Conservation (phyloP, 1,140 invertebrate species). For the Agrilus planipennis region DNA sequence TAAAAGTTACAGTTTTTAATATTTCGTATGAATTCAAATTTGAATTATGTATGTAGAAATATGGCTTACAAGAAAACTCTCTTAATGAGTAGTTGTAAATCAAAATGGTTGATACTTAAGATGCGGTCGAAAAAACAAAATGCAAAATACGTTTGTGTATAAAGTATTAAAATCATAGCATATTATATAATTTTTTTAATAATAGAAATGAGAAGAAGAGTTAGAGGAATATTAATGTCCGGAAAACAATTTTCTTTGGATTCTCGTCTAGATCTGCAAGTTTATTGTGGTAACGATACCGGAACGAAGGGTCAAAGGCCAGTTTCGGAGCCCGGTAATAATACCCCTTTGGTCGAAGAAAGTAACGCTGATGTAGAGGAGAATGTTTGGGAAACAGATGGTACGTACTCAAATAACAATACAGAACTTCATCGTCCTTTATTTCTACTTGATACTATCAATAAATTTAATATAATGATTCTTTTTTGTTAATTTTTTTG, state of each 20-base stretch:
- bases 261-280: constrained; percentile 82
- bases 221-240: constrained; percentile 75
- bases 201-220: constrained; percentile 64
- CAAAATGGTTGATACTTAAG: too few species aligned
- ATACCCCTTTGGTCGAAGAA: constrained; percentile 46
- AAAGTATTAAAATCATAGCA: too few species aligned
- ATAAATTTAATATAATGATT: neutral
- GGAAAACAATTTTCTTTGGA: constrained; percentile 85
- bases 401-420: neutral
- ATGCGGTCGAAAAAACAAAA: too few species aligned
- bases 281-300: constrained; percentile 52
- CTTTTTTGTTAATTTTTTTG: neutral
- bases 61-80: too few species aligned
- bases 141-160: too few species aligned
- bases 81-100: too few species aligned
- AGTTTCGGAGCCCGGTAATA: constrained; percentile 31
- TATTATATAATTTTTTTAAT: constrained; percentile 4
- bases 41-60: too few species aligned
- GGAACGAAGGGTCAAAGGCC: constrained; percentile 20
- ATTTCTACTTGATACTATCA: neutral
- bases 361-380: constrained; percentile 23
- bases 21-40: too few species aligned
- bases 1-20: too few species aligned
- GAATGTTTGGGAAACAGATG: constrained; percentile 11
- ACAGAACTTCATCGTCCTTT: too few species aligned